phyloP scores from a whole-genome alignment of 2,113 vertebrate genomes.

The Dinomys branickii region DNA sequence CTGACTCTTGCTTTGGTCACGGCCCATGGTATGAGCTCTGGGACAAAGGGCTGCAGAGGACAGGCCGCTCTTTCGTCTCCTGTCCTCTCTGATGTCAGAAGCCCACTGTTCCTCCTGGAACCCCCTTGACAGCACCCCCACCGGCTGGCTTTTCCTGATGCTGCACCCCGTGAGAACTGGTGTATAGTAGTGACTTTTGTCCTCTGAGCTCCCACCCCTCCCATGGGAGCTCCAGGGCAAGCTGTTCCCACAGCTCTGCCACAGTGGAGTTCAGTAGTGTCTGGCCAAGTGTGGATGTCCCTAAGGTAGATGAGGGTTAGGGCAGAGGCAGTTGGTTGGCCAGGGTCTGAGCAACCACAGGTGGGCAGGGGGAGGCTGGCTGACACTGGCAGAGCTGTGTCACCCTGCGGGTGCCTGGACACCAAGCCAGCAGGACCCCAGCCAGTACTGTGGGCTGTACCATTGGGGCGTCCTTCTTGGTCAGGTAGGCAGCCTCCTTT shows the following conservation, averaged over 20 bases:
- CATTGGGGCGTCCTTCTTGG: rapidly evolving
- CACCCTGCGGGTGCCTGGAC: neutral
- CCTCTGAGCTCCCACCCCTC: neutral
- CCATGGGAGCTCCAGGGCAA: neutral
- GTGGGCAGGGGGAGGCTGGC: neutral
- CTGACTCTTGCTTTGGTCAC: neutral
- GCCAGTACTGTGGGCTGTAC: neutral
- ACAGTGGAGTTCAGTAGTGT: neutral
- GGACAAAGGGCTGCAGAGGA: too few species aligned
- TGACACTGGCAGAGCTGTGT: neutral
- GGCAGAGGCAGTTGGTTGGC: neutral
- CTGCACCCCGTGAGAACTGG: neutral
- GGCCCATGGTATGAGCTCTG: neutral
- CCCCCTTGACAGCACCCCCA: neutral
- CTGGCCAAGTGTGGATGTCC: neutral
- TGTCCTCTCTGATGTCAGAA: neutral
- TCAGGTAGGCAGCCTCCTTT: neutral
- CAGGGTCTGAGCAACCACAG: neutral
- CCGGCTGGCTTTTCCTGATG: neutral
- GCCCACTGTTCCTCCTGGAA: neutral
- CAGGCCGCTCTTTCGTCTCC: rapidly evolving
- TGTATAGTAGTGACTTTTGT: neutral
- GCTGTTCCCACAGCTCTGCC: neutral
- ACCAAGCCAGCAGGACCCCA: neutral
- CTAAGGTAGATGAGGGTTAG: neutral